Conservation (phyloP, 2,797 vertebrate species). For the Morelia viridis region DNA sequence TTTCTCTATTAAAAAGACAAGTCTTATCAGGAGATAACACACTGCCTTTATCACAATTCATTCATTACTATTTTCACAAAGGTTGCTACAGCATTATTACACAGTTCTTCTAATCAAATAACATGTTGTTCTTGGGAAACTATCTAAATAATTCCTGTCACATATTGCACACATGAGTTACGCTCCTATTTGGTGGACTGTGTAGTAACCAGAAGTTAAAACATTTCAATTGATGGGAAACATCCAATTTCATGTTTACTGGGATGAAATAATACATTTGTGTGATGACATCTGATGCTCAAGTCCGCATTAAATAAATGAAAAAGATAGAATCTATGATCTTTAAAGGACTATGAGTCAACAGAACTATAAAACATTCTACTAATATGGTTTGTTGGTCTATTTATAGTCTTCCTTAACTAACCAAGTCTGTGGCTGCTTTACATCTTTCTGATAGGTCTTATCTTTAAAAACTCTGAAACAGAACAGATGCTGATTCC, state of each 20-base stretch:
- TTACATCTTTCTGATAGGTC: neutral
- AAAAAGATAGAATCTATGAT: neutral
- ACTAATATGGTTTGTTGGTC: neutral
- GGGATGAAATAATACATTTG: conserved; percentile 4
- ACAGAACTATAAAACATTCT: neutral
- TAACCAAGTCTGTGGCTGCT: neutral
- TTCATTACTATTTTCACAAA: conserved; percentile 41
- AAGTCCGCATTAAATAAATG: conserved; percentile 27
- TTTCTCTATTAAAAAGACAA: conserved; percentile 25
- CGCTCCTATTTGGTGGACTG: conserved; percentile 1
- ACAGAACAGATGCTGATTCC: neutral
- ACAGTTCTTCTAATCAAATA: conserved; percentile 54
- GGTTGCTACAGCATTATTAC: conserved; percentile 55
- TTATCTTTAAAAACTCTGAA: neutral
- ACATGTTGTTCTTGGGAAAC: conserved; percentile 60
- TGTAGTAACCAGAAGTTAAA: conserved; percentile 20
- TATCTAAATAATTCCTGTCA: conserved; percentile 47
- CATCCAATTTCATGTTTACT: neutral
- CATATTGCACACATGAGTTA: neutral
- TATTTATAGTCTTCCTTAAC: neutral
- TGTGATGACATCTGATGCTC: neutral
- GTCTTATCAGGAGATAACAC: conserved; percentile 59
- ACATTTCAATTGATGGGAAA: conserved; percentile 34
- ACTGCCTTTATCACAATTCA: conserved; percentile 46
- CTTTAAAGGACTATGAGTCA: neutral